Evolutionary conservation across 2,888 invertebrate species (phyloP).

Genomic region (Ennomos quercinarius): DNA sequence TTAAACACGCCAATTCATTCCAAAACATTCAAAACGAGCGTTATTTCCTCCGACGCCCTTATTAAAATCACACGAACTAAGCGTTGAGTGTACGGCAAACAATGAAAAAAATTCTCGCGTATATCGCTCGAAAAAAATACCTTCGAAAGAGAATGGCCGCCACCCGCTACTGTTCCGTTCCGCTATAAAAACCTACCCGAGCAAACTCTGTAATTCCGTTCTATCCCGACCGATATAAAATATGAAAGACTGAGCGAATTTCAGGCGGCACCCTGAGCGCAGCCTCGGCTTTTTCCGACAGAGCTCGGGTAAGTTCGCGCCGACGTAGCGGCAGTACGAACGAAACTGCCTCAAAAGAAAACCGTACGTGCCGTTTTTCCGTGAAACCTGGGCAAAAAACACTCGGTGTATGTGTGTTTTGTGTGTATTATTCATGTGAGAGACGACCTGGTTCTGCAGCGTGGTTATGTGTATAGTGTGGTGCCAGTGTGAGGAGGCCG

Average conservation of each 20-base stretch:
- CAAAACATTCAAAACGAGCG: constrained; percentile 45
- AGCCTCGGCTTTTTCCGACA: constrained; percentile 61
- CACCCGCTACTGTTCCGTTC: constrained; percentile 66
- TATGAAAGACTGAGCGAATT: constrained; percentile 83
- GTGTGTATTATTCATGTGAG: constrained; percentile 55
- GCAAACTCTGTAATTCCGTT: constrained; percentile 81
- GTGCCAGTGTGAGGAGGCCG: constrained; percentile 53
- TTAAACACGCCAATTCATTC: constrained; percentile 56
- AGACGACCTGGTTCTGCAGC: constrained; percentile 53
- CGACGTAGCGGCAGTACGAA: constrained; percentile 78
- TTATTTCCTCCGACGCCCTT: constrained; percentile 57
- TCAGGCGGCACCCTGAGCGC: constrained; percentile 64
- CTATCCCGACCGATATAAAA: constrained; percentile 80
- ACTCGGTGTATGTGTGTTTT: constrained; percentile 69
- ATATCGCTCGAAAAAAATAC: constrained; percentile 70
- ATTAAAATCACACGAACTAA: constrained; percentile 75
- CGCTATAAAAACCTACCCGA: constrained; percentile 80
- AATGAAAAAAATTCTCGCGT: constrained; percentile 70
- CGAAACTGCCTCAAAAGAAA: constrained; percentile 49
- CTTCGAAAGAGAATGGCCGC: constrained; percentile 70
- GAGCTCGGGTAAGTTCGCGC: constrained; percentile 60
- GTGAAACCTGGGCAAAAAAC: constrained; percentile 45
- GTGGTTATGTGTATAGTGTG: constrained; percentile 69
- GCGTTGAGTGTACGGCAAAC: constrained; percentile 66
- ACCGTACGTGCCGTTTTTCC: constrained; percentile 39